Conservation (phyloP, 2,113 vertebrate species). For the Xenopus laevis region DNA sequence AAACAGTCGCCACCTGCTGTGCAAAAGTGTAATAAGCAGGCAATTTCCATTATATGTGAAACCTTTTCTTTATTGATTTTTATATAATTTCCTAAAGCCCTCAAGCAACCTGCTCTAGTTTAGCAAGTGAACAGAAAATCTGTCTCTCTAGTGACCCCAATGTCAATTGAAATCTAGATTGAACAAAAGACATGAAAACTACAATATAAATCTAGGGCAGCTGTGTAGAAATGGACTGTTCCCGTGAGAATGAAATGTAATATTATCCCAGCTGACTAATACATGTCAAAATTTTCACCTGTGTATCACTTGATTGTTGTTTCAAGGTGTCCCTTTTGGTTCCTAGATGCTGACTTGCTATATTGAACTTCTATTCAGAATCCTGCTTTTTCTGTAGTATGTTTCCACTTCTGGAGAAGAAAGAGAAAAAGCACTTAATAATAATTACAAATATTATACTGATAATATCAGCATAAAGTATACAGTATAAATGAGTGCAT, state of each 20-base stretch:
- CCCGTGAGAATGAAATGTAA: too few relatives aligned
- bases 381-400: conserved; percentile 47
- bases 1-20: conserved; percentile 69
- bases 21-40: conserved; percentile 62
- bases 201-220: conserved; percentile 37
- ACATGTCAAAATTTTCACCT: conserved; percentile 58
- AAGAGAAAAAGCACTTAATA: not conserved
- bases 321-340: conserved; percentile 33
- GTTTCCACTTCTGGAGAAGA: conserved; percentile 56
- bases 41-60: conserved; percentile 51
- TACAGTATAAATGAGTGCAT: too few relatives aligned
- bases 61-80: conserved; percentile 52
- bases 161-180: conserved; percentile 51
- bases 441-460: not conserved
- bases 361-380: conserved; percentile 50
- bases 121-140: conserved; percentile 53
- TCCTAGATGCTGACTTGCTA: conserved; percentile 51
- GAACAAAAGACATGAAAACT: conserved; percentile 51
- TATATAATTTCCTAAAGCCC: conserved; percentile 50
- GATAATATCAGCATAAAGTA: too few relatives aligned
- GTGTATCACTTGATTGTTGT: conserved; percentile 43
- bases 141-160: conserved; percentile 51
- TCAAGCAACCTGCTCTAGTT: conserved; percentile 47
- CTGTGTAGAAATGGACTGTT: conserved; percentile 47
- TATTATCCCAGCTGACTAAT: too few relatives aligned